Conservation (phyloP, 2,888 invertebrate genomes). For the Heliconius charithonia region DNA sequence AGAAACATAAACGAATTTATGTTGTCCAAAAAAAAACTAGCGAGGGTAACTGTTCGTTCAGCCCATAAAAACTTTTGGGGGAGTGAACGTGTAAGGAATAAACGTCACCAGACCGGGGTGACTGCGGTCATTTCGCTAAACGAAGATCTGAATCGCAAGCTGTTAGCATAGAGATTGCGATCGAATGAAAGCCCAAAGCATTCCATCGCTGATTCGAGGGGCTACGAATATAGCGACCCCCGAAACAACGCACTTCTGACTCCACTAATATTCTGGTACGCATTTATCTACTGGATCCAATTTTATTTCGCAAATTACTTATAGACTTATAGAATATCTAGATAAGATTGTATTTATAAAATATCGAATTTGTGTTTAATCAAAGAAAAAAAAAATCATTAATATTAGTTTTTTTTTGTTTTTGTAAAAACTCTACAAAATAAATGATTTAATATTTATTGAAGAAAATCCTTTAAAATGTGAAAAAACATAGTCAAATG, state of each 20-base stretch:
- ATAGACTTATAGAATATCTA: not conserved
- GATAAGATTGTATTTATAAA: not conserved
- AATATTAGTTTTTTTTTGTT: not conserved
- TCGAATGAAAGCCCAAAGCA: conserved; percentile 81
- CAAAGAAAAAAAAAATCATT: not conserved
- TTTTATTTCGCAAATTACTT: conserved; percentile 58
- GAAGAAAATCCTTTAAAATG: conserved; percentile 50
- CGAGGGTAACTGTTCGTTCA: conserved; percentile 68
- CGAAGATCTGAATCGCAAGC: conserved; percentile 84
- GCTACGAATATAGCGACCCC: conserved; percentile 76
- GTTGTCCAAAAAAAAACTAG: conserved; percentile 66
- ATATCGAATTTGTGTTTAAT: not conserved
- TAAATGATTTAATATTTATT: not conserved
- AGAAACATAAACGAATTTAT: conserved; percentile 54
- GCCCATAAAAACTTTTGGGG: conserved; percentile 78
- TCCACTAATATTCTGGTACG: conserved; percentile 71
- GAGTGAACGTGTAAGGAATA: conserved; percentile 82
- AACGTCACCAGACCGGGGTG: conserved; percentile 78
- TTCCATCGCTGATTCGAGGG: conserved; percentile 80
- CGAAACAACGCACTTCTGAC: conserved; percentile 74
- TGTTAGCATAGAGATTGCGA: conserved; percentile 84
- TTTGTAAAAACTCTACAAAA: not conserved
- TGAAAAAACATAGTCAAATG: conserved; percentile 61
- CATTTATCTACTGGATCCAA: conserved; percentile 72
- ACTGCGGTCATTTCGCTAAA: conserved; percentile 84